Percentiles rank a stretch among this genome's conserved stretches.
Conservation (phyloP, 1,140 invertebrate genomes). For the Drosophila lowei region DNA sequence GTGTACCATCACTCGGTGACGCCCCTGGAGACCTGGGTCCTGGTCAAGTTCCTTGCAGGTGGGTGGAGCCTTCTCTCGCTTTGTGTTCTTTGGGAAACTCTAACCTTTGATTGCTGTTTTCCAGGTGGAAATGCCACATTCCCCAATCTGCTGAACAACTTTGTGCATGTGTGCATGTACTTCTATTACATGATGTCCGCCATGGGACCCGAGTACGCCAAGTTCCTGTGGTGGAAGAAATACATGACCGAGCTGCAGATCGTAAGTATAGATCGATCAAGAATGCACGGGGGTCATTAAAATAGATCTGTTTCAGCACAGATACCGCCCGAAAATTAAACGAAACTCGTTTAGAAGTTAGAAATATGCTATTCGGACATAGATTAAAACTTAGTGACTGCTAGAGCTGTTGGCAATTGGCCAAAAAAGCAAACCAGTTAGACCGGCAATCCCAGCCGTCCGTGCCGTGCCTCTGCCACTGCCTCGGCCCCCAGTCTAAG, state of each 20-base stretch:
- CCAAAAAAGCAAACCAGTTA: constrained; percentile 69
- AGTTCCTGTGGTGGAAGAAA: constrained; percentile 98
- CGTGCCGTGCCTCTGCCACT: constrained; percentile 26
- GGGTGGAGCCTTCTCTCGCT: constrained; percentile 50
- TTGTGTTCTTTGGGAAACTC: neutral
- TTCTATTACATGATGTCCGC: constrained; percentile 95
- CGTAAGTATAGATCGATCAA: constrained; percentile 85
- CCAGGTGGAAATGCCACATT: constrained; percentile 95
- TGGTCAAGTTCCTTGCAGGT: constrained; percentile 97
- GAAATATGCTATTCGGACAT: constrained; percentile 58
- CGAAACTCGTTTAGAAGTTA: constrained; percentile 71
- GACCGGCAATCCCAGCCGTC: constrained; percentile 52
- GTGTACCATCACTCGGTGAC: constrained; percentile 98
- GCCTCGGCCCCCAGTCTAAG: constrained; percentile 16
- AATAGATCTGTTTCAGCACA: constrained; percentile 62
- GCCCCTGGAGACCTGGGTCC: constrained; percentile 97
- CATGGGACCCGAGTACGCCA: constrained; percentile 94
- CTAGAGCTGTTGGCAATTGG: constrained; percentile 33
- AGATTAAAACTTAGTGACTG: constrained; percentile 42
- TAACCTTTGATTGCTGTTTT: constrained; percentile 1
- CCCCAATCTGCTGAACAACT: constrained; percentile 95
- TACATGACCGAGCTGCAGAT: constrained; percentile 95
- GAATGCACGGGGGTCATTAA: constrained; percentile 29
- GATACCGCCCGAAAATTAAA: constrained; percentile 33
- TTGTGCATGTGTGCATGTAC: constrained; percentile 98